Conservation (phyloP, 2,888 invertebrate species). For the Octonoba sinensis region DNA sequence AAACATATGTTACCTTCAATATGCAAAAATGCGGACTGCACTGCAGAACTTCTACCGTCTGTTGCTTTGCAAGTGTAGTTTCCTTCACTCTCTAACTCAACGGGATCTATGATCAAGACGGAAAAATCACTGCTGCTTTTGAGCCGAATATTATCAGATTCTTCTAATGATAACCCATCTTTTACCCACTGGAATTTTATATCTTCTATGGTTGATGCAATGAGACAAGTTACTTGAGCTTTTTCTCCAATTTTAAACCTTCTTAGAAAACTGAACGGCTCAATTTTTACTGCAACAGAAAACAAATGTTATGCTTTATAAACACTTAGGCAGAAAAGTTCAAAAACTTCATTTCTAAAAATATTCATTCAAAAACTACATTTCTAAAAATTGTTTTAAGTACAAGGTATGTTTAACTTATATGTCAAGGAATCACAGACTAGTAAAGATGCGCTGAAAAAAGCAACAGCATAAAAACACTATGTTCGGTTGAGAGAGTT, state of each 20-base stretch:
- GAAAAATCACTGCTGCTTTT: slow-evolving; percentile 43
- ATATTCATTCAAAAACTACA: no score
- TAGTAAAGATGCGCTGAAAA: no score
- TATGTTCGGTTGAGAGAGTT: no score
- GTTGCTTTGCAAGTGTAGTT: slow-evolving; percentile 64
- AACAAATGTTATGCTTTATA: no score
- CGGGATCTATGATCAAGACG: slow-evolving; percentile 41
- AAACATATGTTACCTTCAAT: slow-evolving; percentile 38
- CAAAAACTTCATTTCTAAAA: no score
- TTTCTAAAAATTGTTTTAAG: no score
- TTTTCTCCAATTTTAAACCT: slow-evolving; percentile 37
- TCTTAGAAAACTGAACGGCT: slow-evolving; percentile 49
- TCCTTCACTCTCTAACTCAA: slow-evolving; percentile 34
- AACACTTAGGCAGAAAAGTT: no score
- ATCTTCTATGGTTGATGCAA: neutral
- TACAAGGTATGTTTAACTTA: no score
- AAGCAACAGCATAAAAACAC: no score
- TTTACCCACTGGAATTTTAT: slow-evolving; percentile 52
- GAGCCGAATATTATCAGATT: slow-evolving; percentile 23
- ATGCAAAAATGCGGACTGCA: slow-evolving; percentile 24
- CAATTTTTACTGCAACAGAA: slow-evolving; percentile 31
- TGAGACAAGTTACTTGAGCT: slow-evolving; percentile 48
- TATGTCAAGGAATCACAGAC: no score
- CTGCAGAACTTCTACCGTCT: neutral
- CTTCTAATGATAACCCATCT: slow-evolving; percentile 19